Base-by-base conservation (phyloP, 2,888 invertebrate genomes). In the Dynastes tityus region DNA sequence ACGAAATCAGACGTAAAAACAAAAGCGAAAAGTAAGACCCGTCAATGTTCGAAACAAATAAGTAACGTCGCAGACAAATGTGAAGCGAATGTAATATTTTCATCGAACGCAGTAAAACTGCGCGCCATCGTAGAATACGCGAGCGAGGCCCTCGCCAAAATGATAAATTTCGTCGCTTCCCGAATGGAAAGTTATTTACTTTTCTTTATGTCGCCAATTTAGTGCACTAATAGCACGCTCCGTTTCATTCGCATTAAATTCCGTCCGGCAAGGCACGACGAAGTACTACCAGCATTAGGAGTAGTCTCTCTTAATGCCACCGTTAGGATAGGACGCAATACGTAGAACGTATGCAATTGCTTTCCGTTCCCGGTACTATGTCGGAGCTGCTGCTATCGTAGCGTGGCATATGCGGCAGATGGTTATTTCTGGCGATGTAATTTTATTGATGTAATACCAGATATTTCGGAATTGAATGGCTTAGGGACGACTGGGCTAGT, bases 241-340 rank as follows among this genome's bases (percentile, higher is more conserved):
- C 68, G 76, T 68, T 65, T 76, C 76, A 76, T 76, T 58, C 76
- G 76, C 76, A 76, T 76, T 76, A 76, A 68, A 76, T 76, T 76
- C 45, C 40, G 73, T 29, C 61, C 45, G 11, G 27, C 61, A 40
- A 32, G 73, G 61, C 40, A 74, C 61, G 45, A 40, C 40, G 22
- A 51, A 49, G 9, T 9, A 65, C 16, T 16, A 65, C 4, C 32
- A 37, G 5, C 5, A 37, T 37, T 22, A 63, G 29, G 8, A 22
- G 55, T 58, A 58, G 55, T 58, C 16, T 45, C 37, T 6, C 45
- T 45, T 45, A 45, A 8, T 22, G 55, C 55, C 13, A 16, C 55
- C 22, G 29, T 32, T 63, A 29, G 45, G 13, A 63, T 40, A 16
- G 55, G 16, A 22, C 22, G 22, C 22, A 22, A 22, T 53, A 53